phyloP scores from a whole-genome alignment of 2,113 vertebrate species.

The Mobula hypostoma region DNA sequence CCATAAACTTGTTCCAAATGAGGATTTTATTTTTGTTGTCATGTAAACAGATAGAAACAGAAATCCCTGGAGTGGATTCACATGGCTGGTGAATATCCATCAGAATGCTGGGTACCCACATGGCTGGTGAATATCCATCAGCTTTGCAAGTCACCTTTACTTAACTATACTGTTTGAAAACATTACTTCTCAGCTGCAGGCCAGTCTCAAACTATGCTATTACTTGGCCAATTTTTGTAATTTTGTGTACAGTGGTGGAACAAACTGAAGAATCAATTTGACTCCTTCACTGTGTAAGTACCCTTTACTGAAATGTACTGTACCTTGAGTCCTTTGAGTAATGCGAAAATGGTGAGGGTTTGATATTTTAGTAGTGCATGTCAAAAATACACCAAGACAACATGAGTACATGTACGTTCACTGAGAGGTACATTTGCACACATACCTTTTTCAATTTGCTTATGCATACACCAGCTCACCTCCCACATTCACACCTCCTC shows the following conservation, averaged over 20 bases:
- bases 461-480: not conserved
- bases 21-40: slow-evolving; percentile 2
- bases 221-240: not conserved
- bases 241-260: slow-evolving; percentile 39
- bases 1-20: not conserved
- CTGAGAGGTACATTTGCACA: not conserved
- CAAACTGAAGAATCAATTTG: not conserved
- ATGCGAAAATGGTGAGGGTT: not conserved
- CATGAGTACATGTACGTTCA: slow-evolving; percentile 38
- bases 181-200: not conserved
- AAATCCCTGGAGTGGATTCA: not conserved
- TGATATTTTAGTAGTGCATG: slow-evolving; percentile 1
- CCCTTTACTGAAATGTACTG: slow-evolving; percentile 28
- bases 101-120: not conserved
- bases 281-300: slow-evolving; percentile 11
- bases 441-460: not conserved
- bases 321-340: not conserved
- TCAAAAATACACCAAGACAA: not conserved
- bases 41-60: not conserved
- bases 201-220: not conserved
- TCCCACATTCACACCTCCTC: not conserved
- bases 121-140: not conserved
- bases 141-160: not conserved
- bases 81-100: not conserved
- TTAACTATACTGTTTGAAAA: not conserved